phyloP scores from a whole-genome alignment of 2,888 invertebrate species.

The Zonitis immaculata region DNA sequence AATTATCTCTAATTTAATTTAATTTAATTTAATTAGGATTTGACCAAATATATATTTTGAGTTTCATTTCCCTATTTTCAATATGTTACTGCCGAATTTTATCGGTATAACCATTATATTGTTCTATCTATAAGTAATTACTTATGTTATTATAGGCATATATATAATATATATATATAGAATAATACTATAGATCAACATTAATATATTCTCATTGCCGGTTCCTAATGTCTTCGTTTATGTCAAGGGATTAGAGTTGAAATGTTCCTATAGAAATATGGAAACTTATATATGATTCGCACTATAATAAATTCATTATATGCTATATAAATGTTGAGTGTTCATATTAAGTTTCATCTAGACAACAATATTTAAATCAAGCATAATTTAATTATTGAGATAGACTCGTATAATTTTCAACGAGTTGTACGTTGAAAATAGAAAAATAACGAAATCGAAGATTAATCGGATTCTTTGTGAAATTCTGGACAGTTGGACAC shows the following conservation, averaged over 20 bases:
- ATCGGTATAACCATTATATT: neutral
- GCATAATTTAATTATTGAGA: neutral
- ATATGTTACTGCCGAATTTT: neutral
- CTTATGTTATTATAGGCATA: neutral
- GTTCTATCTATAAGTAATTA: neutral
- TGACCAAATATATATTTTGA: no score
- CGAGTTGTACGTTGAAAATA: no score
- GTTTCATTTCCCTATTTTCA: neutral
- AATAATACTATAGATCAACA: conserved; percentile 10
- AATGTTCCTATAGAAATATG: neutral
- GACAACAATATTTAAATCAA: neutral
- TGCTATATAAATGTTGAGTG: neutral
- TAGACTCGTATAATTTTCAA: no score
- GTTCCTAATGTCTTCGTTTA: conserved; percentile 16
- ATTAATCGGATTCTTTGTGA: no score
- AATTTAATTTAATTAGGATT: no score
- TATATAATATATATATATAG: neutral
- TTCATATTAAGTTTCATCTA: neutral
- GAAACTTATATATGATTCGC: neutral
- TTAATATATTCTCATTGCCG: conserved; percentile 17
- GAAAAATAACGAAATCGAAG: no score
- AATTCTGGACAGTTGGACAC: no score
- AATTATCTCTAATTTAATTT: no score
- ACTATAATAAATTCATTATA: neutral
- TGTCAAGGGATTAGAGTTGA: conserved; percentile 12